Base-by-base conservation (phyloP, 2,888 invertebrate genomes). In the Cantharis rustica region DNA sequence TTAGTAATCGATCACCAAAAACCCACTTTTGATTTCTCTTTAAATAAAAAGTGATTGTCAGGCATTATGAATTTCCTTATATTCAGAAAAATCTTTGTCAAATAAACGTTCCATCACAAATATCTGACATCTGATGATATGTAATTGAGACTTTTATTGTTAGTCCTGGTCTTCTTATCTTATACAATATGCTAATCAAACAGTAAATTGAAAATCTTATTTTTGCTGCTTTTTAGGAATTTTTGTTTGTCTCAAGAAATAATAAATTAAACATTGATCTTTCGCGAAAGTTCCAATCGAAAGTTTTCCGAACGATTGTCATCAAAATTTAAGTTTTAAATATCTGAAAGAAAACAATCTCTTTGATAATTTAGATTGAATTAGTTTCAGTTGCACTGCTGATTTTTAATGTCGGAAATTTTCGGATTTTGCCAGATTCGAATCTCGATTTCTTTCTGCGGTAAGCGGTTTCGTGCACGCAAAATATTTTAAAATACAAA, bases 81-180 rank as follows among this genome's bases (percentile, higher is more conserved):
- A 61, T 72, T 75, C 72, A 27, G 27, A 69, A 63, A 75, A 78
- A 75, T 75, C 75, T 74, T 70, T 75, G 68, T 75, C 69, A 62
- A 75, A 73, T 73, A 73, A 75, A 71, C 75, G 73, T 71, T 78
- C 78, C 72, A 78, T 78, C 78, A 78, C 68, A 78, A 61, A 75
- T 75, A 78, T 75, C 75, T 78, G 78, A 75, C 78, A 66, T 72
- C 72, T 63, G 75, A 78, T 68, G 73, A 72, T 73, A 69, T 75
- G 61, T 75, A 75, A 78, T 78, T 71, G 72, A 73, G 72, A 78
- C 71, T 78, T 75, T 75, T 75, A 78, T 78, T 78, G 75, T 78
- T 73, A 72, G 47, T 61, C 15, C 61, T 70, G 75, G 70, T 75
- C 72, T 77, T 72, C 69, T 64, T 70, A 66, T 20, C 23, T 66